Conservation (phyloP, 35 echinoderm and acorn worm species). For the Hemicentrotus pulcherrimus region DNA sequence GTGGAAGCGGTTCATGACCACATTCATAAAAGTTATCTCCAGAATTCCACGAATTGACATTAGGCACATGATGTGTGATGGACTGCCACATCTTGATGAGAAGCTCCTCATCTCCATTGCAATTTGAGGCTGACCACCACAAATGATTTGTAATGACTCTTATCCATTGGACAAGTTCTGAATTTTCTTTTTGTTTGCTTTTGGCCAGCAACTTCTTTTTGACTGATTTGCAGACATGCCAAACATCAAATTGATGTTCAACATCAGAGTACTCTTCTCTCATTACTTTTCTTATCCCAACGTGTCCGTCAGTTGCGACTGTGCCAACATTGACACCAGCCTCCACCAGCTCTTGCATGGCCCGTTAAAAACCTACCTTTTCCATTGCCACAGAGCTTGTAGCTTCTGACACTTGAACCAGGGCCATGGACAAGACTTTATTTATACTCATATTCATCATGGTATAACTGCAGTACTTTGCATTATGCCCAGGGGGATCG, state of each 20-base stretch:
- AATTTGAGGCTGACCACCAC: constrained; percentile 35
- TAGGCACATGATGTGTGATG: constrained; percentile 18
- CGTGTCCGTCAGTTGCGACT: constrained; percentile 67
- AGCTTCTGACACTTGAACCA: constrained; percentile 63
- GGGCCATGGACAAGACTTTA: constrained; percentile 49
- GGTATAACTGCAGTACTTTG: constrained; percentile 56
- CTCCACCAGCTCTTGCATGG: not conserved
- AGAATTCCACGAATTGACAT: constrained; percentile 30
- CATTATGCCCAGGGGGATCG: not conserved
- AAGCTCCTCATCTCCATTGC: not conserved
- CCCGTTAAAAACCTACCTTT: constrained; percentile 46
- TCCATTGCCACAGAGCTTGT: constrained; percentile 70
- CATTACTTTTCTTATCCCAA: constrained; percentile 48
- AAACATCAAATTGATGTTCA: constrained; percentile 66
- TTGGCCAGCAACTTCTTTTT: constrained; percentile 48
- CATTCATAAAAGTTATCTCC: constrained; percentile 1
- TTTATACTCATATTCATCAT: constrained; percentile 57
- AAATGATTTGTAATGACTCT: constrained; percentile 45
- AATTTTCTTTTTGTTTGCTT: constrained; percentile 25
- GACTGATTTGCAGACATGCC: constrained; percentile 53
- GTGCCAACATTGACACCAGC: not conserved
- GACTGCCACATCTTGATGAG: constrained; percentile 56
- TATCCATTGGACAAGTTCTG: constrained; percentile 38
- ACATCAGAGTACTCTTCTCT: constrained; percentile 46
- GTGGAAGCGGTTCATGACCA: not conserved